Percentiles rank a stretch among this genome's conserved stretches.
Conservation (phyloP, 2,113 vertebrate genomes). For the Ptyas mucosa region DNA sequence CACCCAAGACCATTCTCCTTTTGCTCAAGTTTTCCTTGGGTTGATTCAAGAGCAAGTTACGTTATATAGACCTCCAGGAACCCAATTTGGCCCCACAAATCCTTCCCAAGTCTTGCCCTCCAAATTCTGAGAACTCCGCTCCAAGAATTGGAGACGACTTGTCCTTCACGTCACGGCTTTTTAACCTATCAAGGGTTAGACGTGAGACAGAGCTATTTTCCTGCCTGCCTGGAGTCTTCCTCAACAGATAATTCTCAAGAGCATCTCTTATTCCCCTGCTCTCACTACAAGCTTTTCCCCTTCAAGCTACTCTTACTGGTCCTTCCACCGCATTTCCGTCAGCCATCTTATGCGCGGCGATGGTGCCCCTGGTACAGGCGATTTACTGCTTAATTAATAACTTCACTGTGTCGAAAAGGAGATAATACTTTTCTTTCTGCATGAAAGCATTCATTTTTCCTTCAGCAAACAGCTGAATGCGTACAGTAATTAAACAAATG, state of each 20-base stretch:
- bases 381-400: slow-evolving; percentile 62
- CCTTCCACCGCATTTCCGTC: too few relatives aligned
- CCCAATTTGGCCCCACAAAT: neutral
- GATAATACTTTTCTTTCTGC: slow-evolving; percentile 55
- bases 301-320: neutral
- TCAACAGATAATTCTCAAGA: neutral
- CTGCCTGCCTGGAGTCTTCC: neutral
- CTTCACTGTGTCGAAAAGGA: slow-evolving; percentile 59
- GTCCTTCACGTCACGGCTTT: neutral
- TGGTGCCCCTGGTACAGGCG: slow-evolving; percentile 43
- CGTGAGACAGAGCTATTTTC: neutral
- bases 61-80: neutral
- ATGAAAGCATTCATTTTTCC: slow-evolving; percentile 56
- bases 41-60: neutral
- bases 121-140: neutral
- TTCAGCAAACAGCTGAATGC: slow-evolving; percentile 45
- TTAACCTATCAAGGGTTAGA: too few relatives aligned
- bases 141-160: neutral
- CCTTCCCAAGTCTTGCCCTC: neutral
- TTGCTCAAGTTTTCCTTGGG: neutral
- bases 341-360: neutral
- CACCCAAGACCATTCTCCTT: neutral
- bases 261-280: too few relatives aligned
- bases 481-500: slow-evolving; percentile 52
- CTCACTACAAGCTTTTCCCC: neutral